Evolutionary conservation across 2,113 vertebrate genomes (phyloP).

Genomic region (Deroptyus accipitrinus): DNA sequence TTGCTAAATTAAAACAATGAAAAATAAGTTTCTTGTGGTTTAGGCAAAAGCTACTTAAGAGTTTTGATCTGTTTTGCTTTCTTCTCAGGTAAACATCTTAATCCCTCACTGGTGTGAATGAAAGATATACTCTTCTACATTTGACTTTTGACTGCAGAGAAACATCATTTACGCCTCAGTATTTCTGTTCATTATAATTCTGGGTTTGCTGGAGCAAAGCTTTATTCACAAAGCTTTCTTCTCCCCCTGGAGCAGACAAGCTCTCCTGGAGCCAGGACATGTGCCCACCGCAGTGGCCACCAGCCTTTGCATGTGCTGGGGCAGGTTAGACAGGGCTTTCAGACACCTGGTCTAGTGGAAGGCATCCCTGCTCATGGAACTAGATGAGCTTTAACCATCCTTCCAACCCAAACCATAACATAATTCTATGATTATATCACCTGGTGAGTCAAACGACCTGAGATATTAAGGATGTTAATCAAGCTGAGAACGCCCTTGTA

Average conservation of each 20-base stretch:
- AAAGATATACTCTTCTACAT: background rate
- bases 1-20: background rate
- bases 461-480: background rate
- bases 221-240: background rate
- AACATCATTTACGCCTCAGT: background rate
- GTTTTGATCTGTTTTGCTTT: background rate
- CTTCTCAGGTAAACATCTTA: background rate
- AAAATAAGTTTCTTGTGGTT: background rate
- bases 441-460: background rate
- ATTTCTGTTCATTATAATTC: background rate
- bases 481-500: background rate
- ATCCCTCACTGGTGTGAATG: background rate
- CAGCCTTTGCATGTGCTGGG: background rate
- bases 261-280: fast-evolving
- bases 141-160: background rate
- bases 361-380: background rate
- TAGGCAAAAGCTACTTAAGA: background rate
- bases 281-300: background rate
- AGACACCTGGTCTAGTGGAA: background rate
- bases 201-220: background rate
- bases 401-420: background rate
- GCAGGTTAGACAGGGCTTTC: background rate
- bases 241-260: too few species aligned
- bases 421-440: background rate
- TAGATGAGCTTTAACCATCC: background rate